Base-by-base conservation (phyloP, 2,113 vertebrate genomes). In the Silurus glanis region DNA sequence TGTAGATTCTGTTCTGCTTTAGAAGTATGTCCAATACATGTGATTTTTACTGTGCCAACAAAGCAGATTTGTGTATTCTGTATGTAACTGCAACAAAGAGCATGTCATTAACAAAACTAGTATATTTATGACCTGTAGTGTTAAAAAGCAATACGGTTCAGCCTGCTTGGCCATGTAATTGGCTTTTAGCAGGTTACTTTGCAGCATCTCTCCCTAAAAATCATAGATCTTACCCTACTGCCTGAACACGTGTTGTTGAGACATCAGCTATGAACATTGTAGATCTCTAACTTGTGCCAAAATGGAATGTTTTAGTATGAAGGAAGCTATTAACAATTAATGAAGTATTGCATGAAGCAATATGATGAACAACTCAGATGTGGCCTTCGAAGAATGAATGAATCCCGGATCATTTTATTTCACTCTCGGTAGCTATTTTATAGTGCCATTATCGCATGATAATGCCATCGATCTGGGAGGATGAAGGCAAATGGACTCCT, bases 341-440 rank as follows among this genome's bases (percentile, higher is more conserved):
- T 25, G n/a, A 88, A 84, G 83, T 83, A 87, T 86, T 95, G 95
- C 94, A 95, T 95, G 94, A 93, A 91, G 90, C 88, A 90, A 92
- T 92, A 92, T 85, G 88, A 89, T 80, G 83, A 90, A 85, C 90
- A 86, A 83, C 61, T 83, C 71, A 85, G 55, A 80, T 84, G 86
- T 83, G 69, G 82, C 83, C 86, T 87, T 89, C 25, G 61, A 45
- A 72, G 67, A 80, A 59, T 86, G 76, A 83, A 89, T 86, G 72
- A 82, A 87, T 89, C 71, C 58, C 82, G 84, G 75, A 82, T 45
- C 9, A 10, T 85, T 88, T 78, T 6, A 9, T 72, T 81, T 87
- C 75, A 64, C 51, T 75, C 79, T 67, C 37, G 62, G 45, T 59
- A 82, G 67, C 55, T 58, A 82, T 47, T 62, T 75, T 51, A 47